Base-by-base conservation (phyloP, 2,888 invertebrate species). In the Ischnura elegans region DNA sequence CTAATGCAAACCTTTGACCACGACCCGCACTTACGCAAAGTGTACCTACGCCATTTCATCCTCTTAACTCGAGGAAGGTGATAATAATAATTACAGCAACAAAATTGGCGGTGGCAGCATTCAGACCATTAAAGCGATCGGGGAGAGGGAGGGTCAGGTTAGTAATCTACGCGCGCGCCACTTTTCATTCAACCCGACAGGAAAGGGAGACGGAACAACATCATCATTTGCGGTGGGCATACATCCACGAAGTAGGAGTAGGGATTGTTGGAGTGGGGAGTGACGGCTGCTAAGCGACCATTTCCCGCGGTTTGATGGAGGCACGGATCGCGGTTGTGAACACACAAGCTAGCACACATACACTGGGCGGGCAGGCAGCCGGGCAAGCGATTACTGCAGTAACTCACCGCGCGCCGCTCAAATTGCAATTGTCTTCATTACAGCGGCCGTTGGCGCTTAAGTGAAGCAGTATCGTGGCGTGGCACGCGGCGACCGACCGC, bases 391-490 rank as follows among this genome's bases (percentile, higher is more conserved):
- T 86, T 86, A 46, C 86, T 43, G 46, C 86, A 86, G 25, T 86
- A 86, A 86, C 45, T 86, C 86, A 86, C 86, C 45, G 46, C 45
- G 46, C 45, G 43, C 76, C 86, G 86, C 25, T 86, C 86, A 86
- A 86, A 86, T 86, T 86, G 86, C 86, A 86, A 86, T 86, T 46
- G 86, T 46, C 45, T 46, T 86, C 86, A 86, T 86, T 86, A 86
- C 86, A n/a, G 46, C 86, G n/a, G 86, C 36, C 51, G 51, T 51
- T 86, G 45, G 86, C 45, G 86, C 86, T 46, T 76, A 45, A 86
- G 86, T 86, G 86, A 46, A 43, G 46, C 45, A 86, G 45, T 86
- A 86, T 86, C n/a, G n/a, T n/a, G 5, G 46, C 45, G 45, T 5
- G 16, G 76, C 86, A 25, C 86, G 45, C 8, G 76, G 10, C 29